Percentiles rank a stretch among this genome's conserved stretches.
phyloP scores from a whole-genome alignment of 2,797 vertebrate genomes.

The Amazona ochrocephala region DNA sequence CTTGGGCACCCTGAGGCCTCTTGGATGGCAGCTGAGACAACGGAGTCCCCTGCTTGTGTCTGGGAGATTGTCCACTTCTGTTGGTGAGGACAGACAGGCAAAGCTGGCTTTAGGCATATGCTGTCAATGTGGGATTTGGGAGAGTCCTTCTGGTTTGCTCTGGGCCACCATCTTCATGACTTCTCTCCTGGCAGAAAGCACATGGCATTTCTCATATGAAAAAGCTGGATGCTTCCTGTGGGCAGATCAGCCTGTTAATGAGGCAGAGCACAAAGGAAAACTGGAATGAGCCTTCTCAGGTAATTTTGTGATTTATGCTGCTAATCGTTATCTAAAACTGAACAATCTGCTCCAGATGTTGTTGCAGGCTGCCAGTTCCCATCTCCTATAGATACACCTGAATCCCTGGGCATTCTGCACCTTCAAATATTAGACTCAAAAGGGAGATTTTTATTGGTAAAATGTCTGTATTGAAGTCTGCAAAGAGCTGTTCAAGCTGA shows the following conservation, averaged over 20 bases:
- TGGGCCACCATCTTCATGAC: not conserved
- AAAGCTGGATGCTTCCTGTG: not conserved
- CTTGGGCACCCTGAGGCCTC: not conserved
- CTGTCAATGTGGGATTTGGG: not conserved
- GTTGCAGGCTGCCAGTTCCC: not conserved
- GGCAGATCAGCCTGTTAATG: not conserved
- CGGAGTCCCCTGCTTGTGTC: not conserved
- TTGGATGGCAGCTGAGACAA: not conserved
- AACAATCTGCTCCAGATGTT: conserved; percentile 48
- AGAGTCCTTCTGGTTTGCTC: not conserved
- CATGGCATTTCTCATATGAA: accelerated
- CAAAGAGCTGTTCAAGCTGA: not conserved
- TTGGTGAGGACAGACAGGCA: not conserved
- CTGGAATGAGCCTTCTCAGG: conserved; percentile 54
- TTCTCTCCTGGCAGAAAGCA: not conserved
- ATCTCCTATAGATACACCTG: not conserved
- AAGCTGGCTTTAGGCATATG: not conserved
- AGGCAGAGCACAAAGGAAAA: conserved; percentile 33
- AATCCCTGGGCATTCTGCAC: not conserved
- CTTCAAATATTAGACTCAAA: not conserved
- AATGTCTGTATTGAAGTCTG: not conserved
- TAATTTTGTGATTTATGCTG: conserved; percentile 32
- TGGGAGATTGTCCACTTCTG: not conserved
- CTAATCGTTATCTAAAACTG: conserved; percentile 25
- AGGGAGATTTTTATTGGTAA: not conserved